Evolutionary conservation across 2,888 invertebrate species (phyloP), one percentile per base, ranked within the genome.

Genomic region (Lymantria monacha): DNA sequence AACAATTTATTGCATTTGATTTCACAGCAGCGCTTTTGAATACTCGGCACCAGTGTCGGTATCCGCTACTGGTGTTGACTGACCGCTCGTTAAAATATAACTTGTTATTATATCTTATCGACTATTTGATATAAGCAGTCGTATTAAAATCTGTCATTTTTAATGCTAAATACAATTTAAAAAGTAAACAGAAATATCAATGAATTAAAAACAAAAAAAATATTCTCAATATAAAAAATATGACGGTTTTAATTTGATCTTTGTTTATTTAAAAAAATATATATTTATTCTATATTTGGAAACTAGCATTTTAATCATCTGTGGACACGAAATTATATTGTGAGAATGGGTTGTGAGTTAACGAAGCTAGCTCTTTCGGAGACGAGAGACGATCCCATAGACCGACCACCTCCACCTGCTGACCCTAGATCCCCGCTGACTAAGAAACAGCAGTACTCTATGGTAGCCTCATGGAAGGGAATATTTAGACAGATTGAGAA

Each of bases 401-500:
- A 93, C 40, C 92, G 93, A 11, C 94, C 94, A 0, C 94, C 95
- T 0, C 94, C 94, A 2, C 92, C 93, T 11, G 92, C 94, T 0
- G 97, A 97, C 81, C 95, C 96, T 10, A 90, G 96, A 65, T 93
- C 97, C 37, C 97, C 97, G 0, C 90, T 97, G 49, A 96, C 95
- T 0, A 94, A 95, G 5, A 95, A 95, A 71, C 97, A 97, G 86
- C 96, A 95, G 85, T 97, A 96, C 89, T 95, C 94, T 81, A 96
- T 97, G 92, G 92, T 96, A 76, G 97, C 97, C 1, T 97, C 97
- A 0, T 97, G 97, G 97, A 97, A 96, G 74, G 97, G 96, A 14
- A 96, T 97, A 72, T 95, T 95, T 79, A 92, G 97, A 66, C 96
- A 97, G 52, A 95, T 97, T 85, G 96, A 96, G 79, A 94, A 94